Evolutionary conservation across 1,140 invertebrate species (phyloP).

Genomic region (Bombus ignitus): DNA sequence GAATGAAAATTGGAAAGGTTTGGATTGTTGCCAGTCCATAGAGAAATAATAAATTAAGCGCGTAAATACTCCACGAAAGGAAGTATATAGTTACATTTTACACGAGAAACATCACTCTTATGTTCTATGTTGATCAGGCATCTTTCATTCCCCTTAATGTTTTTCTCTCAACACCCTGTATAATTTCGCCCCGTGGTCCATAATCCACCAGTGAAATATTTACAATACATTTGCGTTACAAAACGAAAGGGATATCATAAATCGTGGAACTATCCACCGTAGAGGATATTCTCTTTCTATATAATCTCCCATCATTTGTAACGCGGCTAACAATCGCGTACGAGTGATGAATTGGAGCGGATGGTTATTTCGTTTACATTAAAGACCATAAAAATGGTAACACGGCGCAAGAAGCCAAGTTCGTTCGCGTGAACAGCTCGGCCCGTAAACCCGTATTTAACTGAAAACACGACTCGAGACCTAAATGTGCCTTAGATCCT

Average conservation of each 20-base stretch:
- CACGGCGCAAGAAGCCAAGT: neutral
- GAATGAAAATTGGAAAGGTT: no score
- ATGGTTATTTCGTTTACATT: slow-evolving; percentile 3
- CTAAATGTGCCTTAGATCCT: neutral
- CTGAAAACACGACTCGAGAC: neutral
- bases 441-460: neutral
- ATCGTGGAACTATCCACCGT: neutral
- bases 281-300: neutral
- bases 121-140: neutral
- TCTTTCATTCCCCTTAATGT: neutral
- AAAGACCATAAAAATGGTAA: neutral
- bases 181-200: neutral
- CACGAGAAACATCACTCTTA: neutral
- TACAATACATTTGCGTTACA: neutral
- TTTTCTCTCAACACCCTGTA: neutral
- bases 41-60: no score
- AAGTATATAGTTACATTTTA: neutral
- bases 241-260: neutral
- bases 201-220: neutral
- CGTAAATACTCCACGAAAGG: no score
- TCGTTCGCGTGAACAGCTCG: neutral
- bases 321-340: neutral
- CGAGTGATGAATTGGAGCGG: neutral
- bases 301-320: neutral
- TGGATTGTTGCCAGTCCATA: no score